A percentile compares a stretch with the other conserved stretches of the same genome.
phyloP scores from a whole-genome alignment of 2,113 vertebrate genomes.

The Prolemur simus region DNA sequence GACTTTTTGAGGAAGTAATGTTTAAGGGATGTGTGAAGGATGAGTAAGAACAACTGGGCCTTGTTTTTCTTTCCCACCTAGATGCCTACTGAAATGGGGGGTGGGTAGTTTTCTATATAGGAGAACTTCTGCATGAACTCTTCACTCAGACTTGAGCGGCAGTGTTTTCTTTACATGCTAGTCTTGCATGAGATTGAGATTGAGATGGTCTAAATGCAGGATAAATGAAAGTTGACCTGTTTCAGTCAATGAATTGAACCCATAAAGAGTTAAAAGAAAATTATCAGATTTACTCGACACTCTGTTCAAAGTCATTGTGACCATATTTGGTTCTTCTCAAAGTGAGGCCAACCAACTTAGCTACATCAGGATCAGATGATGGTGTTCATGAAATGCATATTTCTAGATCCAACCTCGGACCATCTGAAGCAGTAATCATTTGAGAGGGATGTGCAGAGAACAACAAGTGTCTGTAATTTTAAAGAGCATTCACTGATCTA shows the following conservation, averaged over 20 bases:
- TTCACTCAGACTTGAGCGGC: neutral
- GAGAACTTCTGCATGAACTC: neutral
- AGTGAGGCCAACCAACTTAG: neutral
- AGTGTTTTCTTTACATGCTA: neutral
- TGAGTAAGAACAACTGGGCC: accelerated
- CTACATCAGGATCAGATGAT: neutral
- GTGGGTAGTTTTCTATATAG: neutral
- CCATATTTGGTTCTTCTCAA: neutral
- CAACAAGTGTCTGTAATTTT: neutral
- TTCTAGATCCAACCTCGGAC: neutral
- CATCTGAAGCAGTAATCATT: neutral
- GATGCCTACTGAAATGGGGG: neutral
- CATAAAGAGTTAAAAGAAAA: neutral
- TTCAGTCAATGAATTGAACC: neutral
- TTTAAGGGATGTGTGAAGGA: neutral
- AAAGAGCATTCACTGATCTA: neutral
- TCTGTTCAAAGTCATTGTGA: neutral
- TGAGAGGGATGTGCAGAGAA: neutral
- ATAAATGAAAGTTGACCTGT: neutral
- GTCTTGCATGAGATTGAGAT: accelerated
- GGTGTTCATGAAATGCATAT: neutral
- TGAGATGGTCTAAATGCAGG: neutral
- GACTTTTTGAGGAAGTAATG: neutral
- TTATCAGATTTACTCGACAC: neutral
- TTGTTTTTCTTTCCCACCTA: neutral